phyloP scores from a whole-genome alignment of 2,113 vertebrate genomes.

The Cathartes aura region DNA sequence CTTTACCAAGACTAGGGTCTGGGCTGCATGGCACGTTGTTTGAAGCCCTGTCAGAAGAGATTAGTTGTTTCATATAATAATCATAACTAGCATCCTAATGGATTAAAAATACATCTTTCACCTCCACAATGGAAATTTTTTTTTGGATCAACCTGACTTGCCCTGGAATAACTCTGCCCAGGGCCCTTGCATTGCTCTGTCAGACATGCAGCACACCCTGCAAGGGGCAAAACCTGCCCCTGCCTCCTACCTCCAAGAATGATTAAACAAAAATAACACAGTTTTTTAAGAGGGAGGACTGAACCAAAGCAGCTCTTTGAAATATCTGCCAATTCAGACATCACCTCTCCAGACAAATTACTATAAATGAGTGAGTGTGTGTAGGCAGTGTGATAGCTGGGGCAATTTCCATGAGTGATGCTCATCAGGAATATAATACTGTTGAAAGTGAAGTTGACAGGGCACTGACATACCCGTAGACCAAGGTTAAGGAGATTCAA shows the following conservation, averaged over 20 bases:
- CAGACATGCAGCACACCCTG: neutral
- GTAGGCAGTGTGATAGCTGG: neutral
- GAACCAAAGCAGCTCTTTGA: slow-evolving; percentile 18
- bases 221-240: neutral
- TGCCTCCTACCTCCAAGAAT: neutral
- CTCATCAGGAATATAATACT: neutral
- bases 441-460: neutral
- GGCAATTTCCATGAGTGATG: neutral
- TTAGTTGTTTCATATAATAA: slow-evolving; percentile 29
- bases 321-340: neutral
- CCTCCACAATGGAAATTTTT: neutral
- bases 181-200: neutral
- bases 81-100: slow-evolving; percentile 28
- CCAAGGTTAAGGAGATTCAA: neutral
- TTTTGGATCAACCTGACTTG: neutral
- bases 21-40: neutral
- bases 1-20: neutral
- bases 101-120: slow-evolving; percentile 3
- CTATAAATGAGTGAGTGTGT: neutral
- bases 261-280: neutral
- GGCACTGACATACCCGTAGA: neutral
- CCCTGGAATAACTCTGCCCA: neutral
- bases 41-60: slow-evolving; percentile 35
- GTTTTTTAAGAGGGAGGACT: neutral
- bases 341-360: neutral